Evolutionary conservation across 2,888 invertebrate species (phyloP), one percentile per base, ranked within the genome.

Genomic region (Eutolmus rufibarbis): DNA sequence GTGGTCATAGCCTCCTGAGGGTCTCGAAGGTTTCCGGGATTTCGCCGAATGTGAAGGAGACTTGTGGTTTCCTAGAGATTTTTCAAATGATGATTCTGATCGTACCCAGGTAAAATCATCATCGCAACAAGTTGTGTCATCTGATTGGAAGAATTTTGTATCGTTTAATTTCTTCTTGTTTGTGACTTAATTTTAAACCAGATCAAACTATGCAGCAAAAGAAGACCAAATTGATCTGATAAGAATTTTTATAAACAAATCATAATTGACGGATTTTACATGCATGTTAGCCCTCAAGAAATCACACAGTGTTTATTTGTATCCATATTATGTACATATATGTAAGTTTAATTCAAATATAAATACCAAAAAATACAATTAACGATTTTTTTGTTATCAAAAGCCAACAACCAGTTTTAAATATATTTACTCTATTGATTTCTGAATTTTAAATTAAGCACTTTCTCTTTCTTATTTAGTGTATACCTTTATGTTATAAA

Each of bases 31-130:
- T 79, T 51, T 79, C 28, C 79, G 51, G n/a, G 89, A 89, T 87
- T 90, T 90, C 23, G 86, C 77, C n/a, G 34, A 31, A 76, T 76
- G 76, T 37, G 34, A n/a, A 43, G 89, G 43, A 19, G 34, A 16
- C 66, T 82, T 82, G 14, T 31, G 34, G 16, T 37, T 37, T 56
- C n/a, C 57, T 57, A 82, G n/a, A 31, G 76, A 76, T 85, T 87
- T 86, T 46, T 84, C 87, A 43, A 86, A 23, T 78, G 88, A 86
- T 77, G 86, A 81, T 66, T 88, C 88, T 16, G 87, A 88, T 78
- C 89, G 89, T 92, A 95, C 94, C 95, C 95, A 95, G 92, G 94
- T 95, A 91, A 95, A 95, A 91, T 95, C 95, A 91, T 94, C 94
- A 91, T 95, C 95, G 91, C 95, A 95, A 88, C 95, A 93, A 14